Evolutionary conservation across 2,113 vertebrate species (phyloP).

Genomic region (Xenopus laevis): DNA sequence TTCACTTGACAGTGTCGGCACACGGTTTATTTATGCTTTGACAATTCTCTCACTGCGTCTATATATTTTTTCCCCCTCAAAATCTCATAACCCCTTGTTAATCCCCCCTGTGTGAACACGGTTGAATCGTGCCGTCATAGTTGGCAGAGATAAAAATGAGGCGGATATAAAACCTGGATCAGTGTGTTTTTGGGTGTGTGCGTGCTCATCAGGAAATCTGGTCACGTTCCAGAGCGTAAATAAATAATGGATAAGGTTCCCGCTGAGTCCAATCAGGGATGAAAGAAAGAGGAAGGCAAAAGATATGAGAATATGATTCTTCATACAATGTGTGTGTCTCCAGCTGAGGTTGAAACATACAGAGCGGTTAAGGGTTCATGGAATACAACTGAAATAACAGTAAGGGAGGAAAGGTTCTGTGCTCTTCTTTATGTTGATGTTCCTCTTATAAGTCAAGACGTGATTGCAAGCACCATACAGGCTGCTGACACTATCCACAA

Average conservation of each 20-base stretch:
- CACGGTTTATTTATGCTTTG: too few relatives aligned
- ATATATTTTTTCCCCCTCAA: background rate
- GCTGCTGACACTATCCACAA: too few relatives aligned
- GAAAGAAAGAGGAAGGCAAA: conserved; percentile 17
- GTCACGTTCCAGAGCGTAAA: conserved; percentile 17
- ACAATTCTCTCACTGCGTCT: background rate
- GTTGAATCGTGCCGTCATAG: background rate
- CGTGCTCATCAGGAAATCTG: conserved; percentile 15
- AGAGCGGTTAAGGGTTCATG: too few relatives aligned
- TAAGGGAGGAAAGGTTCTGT: background rate
- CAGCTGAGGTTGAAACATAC: conserved; percentile 9
- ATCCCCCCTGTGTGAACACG: conserved; percentile 12
- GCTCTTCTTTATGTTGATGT: too few relatives aligned
- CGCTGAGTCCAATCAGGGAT: conserved; percentile 10
- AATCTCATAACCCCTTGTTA: conserved; percentile 6
- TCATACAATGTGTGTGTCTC: background rate
- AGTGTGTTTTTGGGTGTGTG: conserved; percentile 11
- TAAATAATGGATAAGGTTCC: conserved; percentile 28
- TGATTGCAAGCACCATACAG: too few relatives aligned
- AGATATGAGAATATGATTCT: conserved; percentile 28
- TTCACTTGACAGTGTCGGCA: too few relatives aligned
- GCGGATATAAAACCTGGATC: background rate
- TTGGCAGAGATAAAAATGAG: conserved; percentile 1
- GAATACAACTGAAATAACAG: too few relatives aligned
- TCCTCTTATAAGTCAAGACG: too few relatives aligned